A percentile compares a stretch with the other conserved stretches of the same genome.
Evolutionary conservation across 2,113 vertebrate species (phyloP).

Genomic region (Mungos mungo): DNA sequence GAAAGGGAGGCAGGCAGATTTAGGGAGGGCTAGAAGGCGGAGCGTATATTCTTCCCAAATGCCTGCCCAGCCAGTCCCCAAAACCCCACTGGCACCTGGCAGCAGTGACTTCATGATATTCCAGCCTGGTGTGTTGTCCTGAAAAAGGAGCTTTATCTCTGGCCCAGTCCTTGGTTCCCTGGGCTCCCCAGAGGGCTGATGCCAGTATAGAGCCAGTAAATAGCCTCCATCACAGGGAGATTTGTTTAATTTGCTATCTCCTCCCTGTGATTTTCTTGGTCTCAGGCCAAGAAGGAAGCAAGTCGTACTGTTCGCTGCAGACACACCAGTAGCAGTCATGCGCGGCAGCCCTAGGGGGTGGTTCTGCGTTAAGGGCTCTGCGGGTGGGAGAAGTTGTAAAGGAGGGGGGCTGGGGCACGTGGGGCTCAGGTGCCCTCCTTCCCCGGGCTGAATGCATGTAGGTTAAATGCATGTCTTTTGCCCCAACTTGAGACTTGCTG

Average conservation of each 20-base stretch:
- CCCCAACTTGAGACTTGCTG: neutral
- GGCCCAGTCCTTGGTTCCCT: neutral
- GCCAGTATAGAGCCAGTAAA: neutral
- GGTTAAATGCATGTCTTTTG: neutral
- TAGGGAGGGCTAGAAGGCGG: too few relatives aligned
- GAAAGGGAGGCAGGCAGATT: neutral
- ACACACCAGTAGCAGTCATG: neutral
- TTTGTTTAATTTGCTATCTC: conserved; percentile 45
- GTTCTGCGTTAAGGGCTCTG: neutral
- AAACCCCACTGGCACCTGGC: neutral
- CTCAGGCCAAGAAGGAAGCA: conserved; percentile 57
- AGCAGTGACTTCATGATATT: neutral
- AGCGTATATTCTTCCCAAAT: neutral
- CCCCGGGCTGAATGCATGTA: neutral
- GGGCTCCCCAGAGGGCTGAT: neutral
- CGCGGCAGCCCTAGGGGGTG: neutral
- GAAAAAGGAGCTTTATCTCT: conserved; percentile 9
- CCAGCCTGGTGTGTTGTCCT: neutral
- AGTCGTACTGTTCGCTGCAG: neutral
- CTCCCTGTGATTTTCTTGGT: conserved; percentile 55
- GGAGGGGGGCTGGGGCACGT: neutral
- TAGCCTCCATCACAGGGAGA: neutral
- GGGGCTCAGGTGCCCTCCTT: neutral
- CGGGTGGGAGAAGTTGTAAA: neutral
- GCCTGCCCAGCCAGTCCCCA: neutral